Base-by-base conservation (phyloP, 2,797 vertebrate genomes). In the Antrozous pallidus region DNA sequence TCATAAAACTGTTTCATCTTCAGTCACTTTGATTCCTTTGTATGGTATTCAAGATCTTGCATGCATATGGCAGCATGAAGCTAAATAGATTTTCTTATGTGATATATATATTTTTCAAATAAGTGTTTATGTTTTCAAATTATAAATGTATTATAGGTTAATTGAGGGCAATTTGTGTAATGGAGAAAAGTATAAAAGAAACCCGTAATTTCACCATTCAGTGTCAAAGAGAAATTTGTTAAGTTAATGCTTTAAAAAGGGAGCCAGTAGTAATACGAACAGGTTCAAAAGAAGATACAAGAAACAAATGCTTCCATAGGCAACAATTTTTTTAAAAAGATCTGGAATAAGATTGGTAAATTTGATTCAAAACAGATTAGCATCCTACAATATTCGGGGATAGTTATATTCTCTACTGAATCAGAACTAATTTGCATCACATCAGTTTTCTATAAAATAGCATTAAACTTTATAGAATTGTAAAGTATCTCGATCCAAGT, bases 391-490 rank as follows among this genome's bases (percentile, higher is more conserved):
- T 0, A 33, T 91, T 92, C 75, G 10, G 22, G 56, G 12, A 58
- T 58, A 28, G 31, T 79, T 90, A 31, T 79, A 56, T 45, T 56
- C 40, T 81, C n/a, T 45, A 77, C 26, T 91, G 40, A 6, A 22
- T 63, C 69, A 87, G 94, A 94, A 47, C 17, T 84, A 42, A 58
- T 84, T 89, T 94, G 47, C 4, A 77, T 47, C 11, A n/a, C 56
- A 80, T 47, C 49, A 8, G 12, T 87, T 87, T 95, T 88, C 33
- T 93, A 45, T 6, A 93, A 86, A 33, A 84, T 83, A 74, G 1
- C 77, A 65, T 83, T 90, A 73, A 71, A 82, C 16, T 40, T 89
- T 63, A 54, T 74, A 61, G 36, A 71, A 8, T 83, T 90, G 1
- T 70, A 83, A 75, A 85, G 73, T 82, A 3, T 65, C 24, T 74